Evolutionary conservation across 2,888 invertebrate genomes (phyloP).

Genomic region (Notodonta ziczac): DNA sequence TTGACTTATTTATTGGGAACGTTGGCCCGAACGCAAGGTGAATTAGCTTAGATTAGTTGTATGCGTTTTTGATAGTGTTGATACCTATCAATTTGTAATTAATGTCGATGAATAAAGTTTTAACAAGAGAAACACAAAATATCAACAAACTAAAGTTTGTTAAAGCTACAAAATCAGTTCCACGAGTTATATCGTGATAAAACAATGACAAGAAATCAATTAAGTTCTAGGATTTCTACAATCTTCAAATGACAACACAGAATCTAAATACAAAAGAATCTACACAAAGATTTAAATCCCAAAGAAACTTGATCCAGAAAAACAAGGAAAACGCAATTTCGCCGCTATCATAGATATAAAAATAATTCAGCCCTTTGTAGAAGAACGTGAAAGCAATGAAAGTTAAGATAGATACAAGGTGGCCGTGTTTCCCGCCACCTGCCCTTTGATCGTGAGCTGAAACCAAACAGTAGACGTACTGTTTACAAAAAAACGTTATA

Average conservation of each 20-base stretch:
- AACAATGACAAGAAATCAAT: not conserved
- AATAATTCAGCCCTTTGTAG: slow-evolving; percentile 40
- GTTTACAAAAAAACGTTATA: slow-evolving; percentile 46
- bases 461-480: slow-evolving; percentile 49
- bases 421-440: slow-evolving; percentile 43
- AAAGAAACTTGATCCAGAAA: slow-evolving; percentile 9
- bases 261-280: not conserved
- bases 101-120: not conserved
- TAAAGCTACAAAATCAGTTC: no score
- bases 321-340: slow-evolving; percentile 24
- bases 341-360: slow-evolving; percentile 30
- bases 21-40: slow-evolving; percentile 42
- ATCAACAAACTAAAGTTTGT: no score
- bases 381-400: slow-evolving; percentile 39
- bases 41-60: slow-evolving; percentile 37
- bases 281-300: slow-evolving; percentile 18
- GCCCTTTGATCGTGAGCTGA: slow-evolving; percentile 57
- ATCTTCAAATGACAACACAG: not conserved
- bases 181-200: no score
- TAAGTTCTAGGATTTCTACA: not conserved
- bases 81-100: not conserved
- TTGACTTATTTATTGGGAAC: slow-evolving; percentile 61
- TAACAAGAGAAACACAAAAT: no score
- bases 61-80: slow-evolving; percentile 24
- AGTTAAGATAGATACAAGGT: slow-evolving; percentile 46